Evolutionary conservation across 2,888 invertebrate genomes (phyloP).

Genomic region (Epinotia bilunana): DNA sequence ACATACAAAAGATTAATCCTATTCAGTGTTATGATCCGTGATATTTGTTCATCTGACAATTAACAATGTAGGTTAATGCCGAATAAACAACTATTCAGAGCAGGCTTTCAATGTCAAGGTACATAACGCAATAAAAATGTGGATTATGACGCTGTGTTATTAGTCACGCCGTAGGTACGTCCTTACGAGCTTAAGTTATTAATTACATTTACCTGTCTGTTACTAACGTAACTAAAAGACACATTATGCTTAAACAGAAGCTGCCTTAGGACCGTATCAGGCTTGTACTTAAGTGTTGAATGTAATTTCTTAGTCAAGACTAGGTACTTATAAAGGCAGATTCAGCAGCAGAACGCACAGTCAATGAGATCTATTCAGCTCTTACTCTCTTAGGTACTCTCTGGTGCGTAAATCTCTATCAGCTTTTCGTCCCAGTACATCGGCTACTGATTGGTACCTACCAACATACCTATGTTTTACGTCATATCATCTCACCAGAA

Average conservation of each 20-base stretch:
- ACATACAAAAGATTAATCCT: conserved; percentile 16
- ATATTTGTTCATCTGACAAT: conserved; percentile 32
- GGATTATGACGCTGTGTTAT: conserved; percentile 21
- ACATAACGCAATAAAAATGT: conserved; percentile 32
- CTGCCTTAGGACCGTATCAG: not conserved
- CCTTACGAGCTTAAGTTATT: conserved; percentile 16
- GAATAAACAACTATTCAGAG: conserved; percentile 37
- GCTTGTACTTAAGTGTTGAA: not conserved
- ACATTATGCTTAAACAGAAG: not conserved
- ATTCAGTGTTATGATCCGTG: conserved; percentile 25
- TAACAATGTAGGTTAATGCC: conserved; percentile 46
- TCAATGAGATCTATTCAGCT: too few relatives aligned
- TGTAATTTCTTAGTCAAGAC: not conserved
- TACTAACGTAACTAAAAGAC: not conserved
- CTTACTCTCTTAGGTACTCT: not conserved
- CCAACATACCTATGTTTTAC: too few relatives aligned
- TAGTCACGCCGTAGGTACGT: conserved; percentile 14
- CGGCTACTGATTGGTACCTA: too few relatives aligned
- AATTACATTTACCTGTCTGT: conserved; percentile 5
- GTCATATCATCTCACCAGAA: too few relatives aligned
- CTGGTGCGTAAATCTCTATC: not conserved
- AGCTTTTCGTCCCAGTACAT: not conserved
- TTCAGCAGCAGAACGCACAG: too few relatives aligned
- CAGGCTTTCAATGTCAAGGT: conserved; percentile 47
- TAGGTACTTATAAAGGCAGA: too few relatives aligned